phyloP scores from a whole-genome alignment of 2,888 invertebrate species.

The Vandiemenella viatica region DNA sequence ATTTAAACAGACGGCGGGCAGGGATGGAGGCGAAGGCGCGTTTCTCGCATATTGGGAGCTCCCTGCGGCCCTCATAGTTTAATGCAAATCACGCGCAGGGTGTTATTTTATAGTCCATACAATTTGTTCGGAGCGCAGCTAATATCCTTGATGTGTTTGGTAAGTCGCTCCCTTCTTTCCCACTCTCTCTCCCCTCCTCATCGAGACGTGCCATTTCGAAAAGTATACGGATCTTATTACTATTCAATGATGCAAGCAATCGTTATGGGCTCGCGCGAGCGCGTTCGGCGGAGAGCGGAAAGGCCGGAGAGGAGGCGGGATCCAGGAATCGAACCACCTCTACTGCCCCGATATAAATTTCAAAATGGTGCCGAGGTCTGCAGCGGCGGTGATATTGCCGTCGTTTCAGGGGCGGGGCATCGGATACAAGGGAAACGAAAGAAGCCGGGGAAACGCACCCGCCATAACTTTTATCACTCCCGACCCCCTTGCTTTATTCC shows the following conservation, averaged over 20 bases:
- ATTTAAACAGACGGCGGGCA: slow-evolving; percentile 11
- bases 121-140: slow-evolving; percentile 16
- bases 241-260: slow-evolving; percentile 32
- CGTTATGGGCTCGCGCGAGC: slow-evolving; percentile 20
- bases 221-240: slow-evolving; percentile 25
- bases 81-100: slow-evolving; percentile 12
- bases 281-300: no score
- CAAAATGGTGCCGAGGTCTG: slow-evolving; percentile 10
- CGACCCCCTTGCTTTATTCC: no score
- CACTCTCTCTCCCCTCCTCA: slow-evolving; percentile 2
- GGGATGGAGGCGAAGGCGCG: slow-evolving; percentile 3
- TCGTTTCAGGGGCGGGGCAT: no score
- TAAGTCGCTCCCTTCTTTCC: slow-evolving; percentile 7
- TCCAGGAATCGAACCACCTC: slow-evolving; percentile 12
- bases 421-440: no score
- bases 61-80: slow-evolving; percentile 1
- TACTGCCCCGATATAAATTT: slow-evolving; percentile 13
- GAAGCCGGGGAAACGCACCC: no score
- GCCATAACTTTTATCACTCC: no score
- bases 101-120: slow-evolving; percentile 16
- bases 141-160: slow-evolving; percentile 18
- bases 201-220: neutral
- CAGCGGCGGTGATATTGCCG: neutral
- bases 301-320: slow-evolving; percentile 13
- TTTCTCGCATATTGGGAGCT: neutral